Base-by-base conservation (phyloP, 2,113 vertebrate species). In the Gadus chalcogrammus region DNA sequence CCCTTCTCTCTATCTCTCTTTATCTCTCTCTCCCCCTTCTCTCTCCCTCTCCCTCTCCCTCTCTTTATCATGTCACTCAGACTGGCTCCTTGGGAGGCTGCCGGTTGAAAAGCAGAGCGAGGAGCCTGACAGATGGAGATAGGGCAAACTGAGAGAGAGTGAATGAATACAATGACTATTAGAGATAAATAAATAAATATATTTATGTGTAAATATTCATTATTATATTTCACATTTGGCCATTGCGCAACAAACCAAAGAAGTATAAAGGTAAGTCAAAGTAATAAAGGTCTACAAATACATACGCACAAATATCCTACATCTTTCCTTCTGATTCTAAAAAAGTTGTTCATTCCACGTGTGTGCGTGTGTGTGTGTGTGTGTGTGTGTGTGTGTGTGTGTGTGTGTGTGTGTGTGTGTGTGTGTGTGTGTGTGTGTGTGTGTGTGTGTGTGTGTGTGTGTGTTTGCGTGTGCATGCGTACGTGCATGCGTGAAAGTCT, bases 61-160 rank as follows among this genome's bases (percentile, higher is more conserved):
- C 55, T 58, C 55, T 58, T n/a, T 58, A 16, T 58, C 55, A 48
- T 58, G 15, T 58, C 55, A 17, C 55, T 58, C 55, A 17, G 15
- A 35, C 55, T 67, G 38, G 3, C 65, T 67, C 67, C 16, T 15
- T 22, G 78, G 75, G 84, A 84, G 81, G 85, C 42, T 48, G 42
- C 12, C 12, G 42, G 42, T 48, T 48, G 42, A 48, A 48, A 48
- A 48, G 42, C 42, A 48, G 52, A 60, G 68, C 80, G 75, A 66
- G 22, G 65, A 73, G 7, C 5, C 38, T 52, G 15, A 55, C 58
- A 60, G 28, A 61, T 13, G 20, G 62, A 24, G 42, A 48, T 48
- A 35, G 3, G 31, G 31, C 2, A 35, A 4, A 35, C 6, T 35
- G 31, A 35, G 31, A 35, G 31, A 35, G 31, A 35, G 31, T 35